Percentiles rank a stretch among this genome's conserved stretches.
Conservation (phyloP, 2,113 vertebrate species). For the Larimichthys polyactis region DNA sequence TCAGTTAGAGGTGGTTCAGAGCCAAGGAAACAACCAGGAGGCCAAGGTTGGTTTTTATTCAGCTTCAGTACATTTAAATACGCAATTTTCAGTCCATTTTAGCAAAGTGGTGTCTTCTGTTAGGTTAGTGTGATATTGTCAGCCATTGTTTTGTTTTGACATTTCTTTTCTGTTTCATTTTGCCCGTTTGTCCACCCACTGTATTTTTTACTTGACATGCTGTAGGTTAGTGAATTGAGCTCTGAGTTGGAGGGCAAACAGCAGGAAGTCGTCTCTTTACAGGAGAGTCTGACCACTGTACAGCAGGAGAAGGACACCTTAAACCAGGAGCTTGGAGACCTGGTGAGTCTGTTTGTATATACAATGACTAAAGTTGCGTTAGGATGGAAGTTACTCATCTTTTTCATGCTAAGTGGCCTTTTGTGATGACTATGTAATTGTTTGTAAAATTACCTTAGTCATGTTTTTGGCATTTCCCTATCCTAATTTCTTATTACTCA, state of each 20-base stretch:
- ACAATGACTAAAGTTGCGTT: not conserved
- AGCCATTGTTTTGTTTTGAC: not conserved
- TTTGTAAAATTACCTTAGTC: not conserved
- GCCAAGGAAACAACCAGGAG: constrained; percentile 84
- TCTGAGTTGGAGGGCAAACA: constrained; percentile 87
- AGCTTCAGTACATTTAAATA: constrained; percentile 8
- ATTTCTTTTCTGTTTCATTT: constrained; percentile 61
- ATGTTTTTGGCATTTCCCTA: not conserved
- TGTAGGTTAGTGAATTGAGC: constrained; percentile 88
- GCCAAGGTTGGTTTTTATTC: constrained; percentile 88
- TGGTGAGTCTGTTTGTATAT: constrained; percentile 86
- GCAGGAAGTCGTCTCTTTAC: constrained; percentile 86
- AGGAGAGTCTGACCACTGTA: constrained; percentile 85
- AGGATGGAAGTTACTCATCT: not conserved
- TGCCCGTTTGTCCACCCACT: constrained; percentile 33
- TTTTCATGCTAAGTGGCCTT: not conserved
- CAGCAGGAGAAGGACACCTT: constrained; percentile 88
- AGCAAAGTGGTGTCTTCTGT: not conserved
- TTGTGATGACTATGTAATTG: not conserved
- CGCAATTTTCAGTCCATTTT: not conserved
- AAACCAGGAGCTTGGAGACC: constrained; percentile 87
- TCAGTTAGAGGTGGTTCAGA: constrained; percentile 86
- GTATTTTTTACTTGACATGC: constrained; percentile 19
- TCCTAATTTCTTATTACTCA: not conserved
- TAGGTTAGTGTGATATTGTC: not conserved